A percentile compares a stretch with the other conserved stretches of the same genome.
Evolutionary conservation across 2,888 invertebrate species (phyloP).

Genomic region (Empis livida): DNA sequence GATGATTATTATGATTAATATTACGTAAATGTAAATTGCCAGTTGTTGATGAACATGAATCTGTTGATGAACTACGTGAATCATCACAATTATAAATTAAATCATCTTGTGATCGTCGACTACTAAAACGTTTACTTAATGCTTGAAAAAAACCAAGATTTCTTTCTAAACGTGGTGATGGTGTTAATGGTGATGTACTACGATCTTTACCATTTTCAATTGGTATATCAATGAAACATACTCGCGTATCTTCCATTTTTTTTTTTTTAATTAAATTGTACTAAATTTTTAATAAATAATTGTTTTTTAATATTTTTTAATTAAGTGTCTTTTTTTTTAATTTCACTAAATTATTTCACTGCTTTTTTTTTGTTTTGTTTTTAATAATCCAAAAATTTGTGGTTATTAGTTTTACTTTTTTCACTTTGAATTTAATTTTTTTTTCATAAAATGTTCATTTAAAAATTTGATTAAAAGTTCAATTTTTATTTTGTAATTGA

Average conservation of each 20-base stretch:
- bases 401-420: no score
- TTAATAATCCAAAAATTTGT: no score
- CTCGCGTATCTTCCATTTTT: constrained; percentile 30
- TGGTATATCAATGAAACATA: constrained; percentile 20
- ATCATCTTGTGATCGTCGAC: constrained; percentile 40
- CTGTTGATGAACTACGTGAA: constrained; percentile 38
- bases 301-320: constrained; percentile 3
- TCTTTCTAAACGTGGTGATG: constrained; percentile 44
- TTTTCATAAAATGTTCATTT: no score
- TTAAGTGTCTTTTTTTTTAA: constrained; percentile 8
- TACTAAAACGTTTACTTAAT: constrained; percentile 48
- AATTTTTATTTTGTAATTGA: no score
- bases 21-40: constrained; percentile 6
- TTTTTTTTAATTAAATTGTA: constrained; percentile 8
- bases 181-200: constrained; percentile 37
- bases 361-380: no score
- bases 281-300: constrained; percentile 8
- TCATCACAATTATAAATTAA: constrained; percentile 35
- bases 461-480: no score
- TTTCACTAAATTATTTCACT: background rate
- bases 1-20: background rate
- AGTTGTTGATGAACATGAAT: constrained; percentile 24
- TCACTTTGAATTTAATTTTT: no score
- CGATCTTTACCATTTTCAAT: constrained; percentile 12
- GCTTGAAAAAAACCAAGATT: constrained; percentile 53